Evolutionary conservation across 2,797 vertebrate species (phyloP).

Genomic region (Crocodylus rhombifer): DNA sequence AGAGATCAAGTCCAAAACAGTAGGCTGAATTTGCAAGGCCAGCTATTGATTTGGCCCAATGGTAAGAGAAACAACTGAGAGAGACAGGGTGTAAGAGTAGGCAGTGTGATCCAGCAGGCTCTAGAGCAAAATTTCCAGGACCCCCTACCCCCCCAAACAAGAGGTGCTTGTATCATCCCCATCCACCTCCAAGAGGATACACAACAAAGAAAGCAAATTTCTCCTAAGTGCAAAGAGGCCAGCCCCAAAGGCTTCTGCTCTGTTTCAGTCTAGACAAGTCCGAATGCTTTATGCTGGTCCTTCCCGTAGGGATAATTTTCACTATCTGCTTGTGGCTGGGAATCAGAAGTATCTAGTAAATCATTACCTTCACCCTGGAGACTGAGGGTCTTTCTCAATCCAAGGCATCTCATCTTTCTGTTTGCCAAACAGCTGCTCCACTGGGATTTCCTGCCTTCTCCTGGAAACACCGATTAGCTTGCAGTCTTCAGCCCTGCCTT

Average conservation of each 20-base stretch:
- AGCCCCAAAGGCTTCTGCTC: not conserved
- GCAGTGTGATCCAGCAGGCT: not conserved
- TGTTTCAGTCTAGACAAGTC: not conserved
- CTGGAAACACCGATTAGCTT: not conserved
- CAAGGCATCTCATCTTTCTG: not conserved
- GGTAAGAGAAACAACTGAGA: not conserved
- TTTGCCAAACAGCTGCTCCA: not conserved
- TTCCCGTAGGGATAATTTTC: not conserved
- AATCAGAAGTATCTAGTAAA: not conserved
- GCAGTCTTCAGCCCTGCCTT: accelerated
- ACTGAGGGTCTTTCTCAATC: not conserved
- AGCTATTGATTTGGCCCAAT: not conserved
- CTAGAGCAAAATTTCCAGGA: not conserved
- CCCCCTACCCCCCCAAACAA: not conserved
- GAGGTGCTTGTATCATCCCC: not conserved
- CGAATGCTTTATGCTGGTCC: accelerated
- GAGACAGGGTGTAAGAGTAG: not conserved
- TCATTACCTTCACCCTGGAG: not conserved
- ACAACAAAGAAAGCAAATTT: not conserved
- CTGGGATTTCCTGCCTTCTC: not conserved
- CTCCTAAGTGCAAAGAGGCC: not conserved
- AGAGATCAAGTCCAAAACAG: not conserved
- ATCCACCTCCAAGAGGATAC: not conserved
- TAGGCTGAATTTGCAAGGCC: not conserved
- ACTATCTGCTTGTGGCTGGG: not conserved